Percentiles rank a stretch among this genome's conserved stretches.
phyloP scores from a whole-genome alignment of 2,888 invertebrate genomes.

The Scelioninae gen. 2 region DNA sequence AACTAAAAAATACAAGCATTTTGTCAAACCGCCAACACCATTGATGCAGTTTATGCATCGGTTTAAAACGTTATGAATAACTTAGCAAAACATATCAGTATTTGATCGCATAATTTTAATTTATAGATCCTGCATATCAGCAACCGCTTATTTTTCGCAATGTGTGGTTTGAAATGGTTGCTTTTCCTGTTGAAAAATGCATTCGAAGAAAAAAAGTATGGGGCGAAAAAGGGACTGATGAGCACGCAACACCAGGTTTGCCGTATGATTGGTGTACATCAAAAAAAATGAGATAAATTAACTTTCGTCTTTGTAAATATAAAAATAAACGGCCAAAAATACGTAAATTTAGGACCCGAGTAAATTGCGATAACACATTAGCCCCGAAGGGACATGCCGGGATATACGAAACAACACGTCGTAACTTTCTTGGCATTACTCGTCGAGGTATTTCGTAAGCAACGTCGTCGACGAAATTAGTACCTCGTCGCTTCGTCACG shows the following conservation, averaged over 20 bases:
- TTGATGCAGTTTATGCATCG: too few relatives aligned
- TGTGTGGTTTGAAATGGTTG: background rate
- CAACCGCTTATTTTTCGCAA: too few relatives aligned
- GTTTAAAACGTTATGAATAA: too few relatives aligned
- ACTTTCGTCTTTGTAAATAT: conserved; percentile 57
- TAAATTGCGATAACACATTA: conserved; percentile 61
- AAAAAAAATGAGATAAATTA: conserved; percentile 58
- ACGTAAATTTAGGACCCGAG: conserved; percentile 59
- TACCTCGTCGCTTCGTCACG: conserved; percentile 57
- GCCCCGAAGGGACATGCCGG: conserved; percentile 59
- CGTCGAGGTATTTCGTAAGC: conserved; percentile 59
- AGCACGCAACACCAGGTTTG: conserved; percentile 37
- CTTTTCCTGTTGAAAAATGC: conserved; percentile 3
- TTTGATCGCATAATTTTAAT: too few relatives aligned
- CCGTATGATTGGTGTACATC: conserved; percentile 49
- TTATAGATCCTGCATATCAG: too few relatives aligned
- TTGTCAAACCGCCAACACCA: too few relatives aligned
- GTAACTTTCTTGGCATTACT: conserved; percentile 58
- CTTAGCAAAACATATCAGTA: too few relatives aligned
- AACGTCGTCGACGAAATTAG: conserved; percentile 57
- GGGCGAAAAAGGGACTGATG: conserved; percentile 9
- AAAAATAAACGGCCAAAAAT: conserved; percentile 53
- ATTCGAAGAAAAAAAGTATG: conserved; percentile 10
- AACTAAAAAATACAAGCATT: too few relatives aligned
- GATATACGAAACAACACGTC: conserved; percentile 56